Evolutionary conservation across 2,113 vertebrate species (phyloP).

Genomic region (Bos javanicus): DNA sequence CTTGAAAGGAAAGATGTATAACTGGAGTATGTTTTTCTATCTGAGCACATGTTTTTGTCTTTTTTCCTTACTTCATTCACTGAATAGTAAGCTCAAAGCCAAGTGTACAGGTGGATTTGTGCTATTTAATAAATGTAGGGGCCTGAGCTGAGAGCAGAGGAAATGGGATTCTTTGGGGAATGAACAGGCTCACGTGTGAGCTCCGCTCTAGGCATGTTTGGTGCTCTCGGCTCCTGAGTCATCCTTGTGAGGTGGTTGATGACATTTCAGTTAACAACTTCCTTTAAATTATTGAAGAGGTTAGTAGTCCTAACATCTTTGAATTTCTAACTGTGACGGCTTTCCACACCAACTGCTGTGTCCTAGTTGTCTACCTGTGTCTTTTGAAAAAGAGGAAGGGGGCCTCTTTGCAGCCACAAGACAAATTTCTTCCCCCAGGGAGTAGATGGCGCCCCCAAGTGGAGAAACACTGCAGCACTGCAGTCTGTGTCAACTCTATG

Average conservation of each 20-base stretch:
- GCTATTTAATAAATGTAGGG: not conserved
- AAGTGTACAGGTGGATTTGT: not conserved
- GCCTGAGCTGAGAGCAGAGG: not conserved
- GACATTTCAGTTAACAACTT: not conserved
- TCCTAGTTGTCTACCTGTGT: not conserved
- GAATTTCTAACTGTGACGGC: not conserved
- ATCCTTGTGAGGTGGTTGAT: not conserved
- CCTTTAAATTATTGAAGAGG: not conserved
- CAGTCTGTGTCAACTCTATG: not conserved
- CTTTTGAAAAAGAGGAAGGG: not conserved
- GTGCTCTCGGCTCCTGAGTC: not conserved
- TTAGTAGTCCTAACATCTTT: not conserved
- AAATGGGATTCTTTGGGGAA: not conserved
- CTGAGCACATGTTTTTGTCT: not conserved
- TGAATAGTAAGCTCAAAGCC: not conserved
- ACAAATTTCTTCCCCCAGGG: not conserved
- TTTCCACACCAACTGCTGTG: not conserved
- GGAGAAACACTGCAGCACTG: not conserved
- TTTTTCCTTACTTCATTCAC: not conserved
- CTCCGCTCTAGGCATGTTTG: not conserved
- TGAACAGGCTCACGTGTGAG: not conserved
- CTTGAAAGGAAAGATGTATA: constrained; percentile 52
- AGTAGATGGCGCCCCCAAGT: not conserved
- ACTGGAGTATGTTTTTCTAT: not conserved
- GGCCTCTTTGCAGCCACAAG: not conserved